Percentiles rank a stretch among this genome's conserved stretches.
phyloP scores from a whole-genome alignment of 2,113 vertebrate genomes.

The Lepisosteus oculatus region DNA sequence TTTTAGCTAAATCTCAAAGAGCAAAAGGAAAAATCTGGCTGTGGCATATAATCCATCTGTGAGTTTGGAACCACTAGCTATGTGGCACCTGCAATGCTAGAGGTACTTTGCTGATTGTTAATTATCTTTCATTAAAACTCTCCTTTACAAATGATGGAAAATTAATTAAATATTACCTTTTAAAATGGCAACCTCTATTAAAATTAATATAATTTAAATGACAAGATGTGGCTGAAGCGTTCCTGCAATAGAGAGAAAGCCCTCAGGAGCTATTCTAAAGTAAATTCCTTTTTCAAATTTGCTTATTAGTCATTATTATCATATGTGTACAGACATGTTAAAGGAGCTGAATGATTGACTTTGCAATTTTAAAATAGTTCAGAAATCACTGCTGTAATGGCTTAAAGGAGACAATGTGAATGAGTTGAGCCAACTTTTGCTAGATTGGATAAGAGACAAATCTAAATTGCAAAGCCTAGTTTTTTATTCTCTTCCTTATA shows the following conservation, averaged over 20 bases:
- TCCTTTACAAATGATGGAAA: slow-evolving; percentile 29
- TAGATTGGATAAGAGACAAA: neutral
- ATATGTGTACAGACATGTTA: slow-evolving; percentile 27
- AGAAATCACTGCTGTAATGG: slow-evolving; percentile 17
- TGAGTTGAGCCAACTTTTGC: slow-evolving; percentile 16
- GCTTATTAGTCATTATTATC: slow-evolving; percentile 33
- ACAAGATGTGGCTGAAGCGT: slow-evolving; percentile 15
- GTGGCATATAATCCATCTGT: neutral
- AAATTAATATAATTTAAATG: slow-evolving; percentile 35
- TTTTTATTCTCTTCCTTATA: too few relatives aligned
- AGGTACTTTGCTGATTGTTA: slow-evolving; percentile 18
- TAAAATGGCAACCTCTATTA: slow-evolving; percentile 30
- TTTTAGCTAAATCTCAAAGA: too few relatives aligned
- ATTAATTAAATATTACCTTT: slow-evolving; percentile 41
- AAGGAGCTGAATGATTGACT: slow-evolving; percentile 10
- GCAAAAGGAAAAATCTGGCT: neutral
- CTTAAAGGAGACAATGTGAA: slow-evolving; percentile 20
- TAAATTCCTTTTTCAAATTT: slow-evolving; percentile 35
- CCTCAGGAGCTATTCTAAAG: slow-evolving; percentile 33
- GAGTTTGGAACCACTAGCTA: slow-evolving; percentile 15
- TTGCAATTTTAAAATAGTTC: slow-evolving; percentile 24
- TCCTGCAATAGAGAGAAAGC: slow-evolving; percentile 15
- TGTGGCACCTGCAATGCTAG: slow-evolving; percentile 26
- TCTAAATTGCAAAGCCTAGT: too few relatives aligned
- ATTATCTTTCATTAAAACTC: slow-evolving; percentile 32